Base-by-base conservation (phyloP, 2,888 invertebrate species). In the Drosophila formosana region DNA sequence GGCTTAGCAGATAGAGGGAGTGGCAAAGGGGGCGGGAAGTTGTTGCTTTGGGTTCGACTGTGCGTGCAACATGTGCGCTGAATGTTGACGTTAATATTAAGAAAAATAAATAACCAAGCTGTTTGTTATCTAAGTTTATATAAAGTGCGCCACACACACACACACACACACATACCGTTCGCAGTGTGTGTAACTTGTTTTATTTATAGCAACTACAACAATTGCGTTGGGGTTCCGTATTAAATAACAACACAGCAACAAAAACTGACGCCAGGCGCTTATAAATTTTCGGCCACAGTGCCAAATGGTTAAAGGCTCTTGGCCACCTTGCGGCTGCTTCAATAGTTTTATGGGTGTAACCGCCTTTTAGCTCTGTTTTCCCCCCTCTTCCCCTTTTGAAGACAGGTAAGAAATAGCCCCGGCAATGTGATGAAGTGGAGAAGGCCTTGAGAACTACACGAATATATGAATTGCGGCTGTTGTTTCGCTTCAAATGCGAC, bases 61-160 rank as follows among this genome's bases (percentile, higher is more conserved):
- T 86, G 88, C 88, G 88, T 86, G 86, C 86, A 86, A 86, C 86
- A 86, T 86, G 86, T 86, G 88, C 86, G 86, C 86, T 82, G 83
- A 88, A 86, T 88, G 88, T 86, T 86, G 88, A 86, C 86, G 86
- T 88, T 86, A 86, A 86, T 86, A 86, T 86, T 88, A 88, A 88
- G 83, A 86, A 76, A 86, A 86, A 86, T 88, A 86, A 88, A 86
- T 86, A 86, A 86, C 85, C 86, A 75, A 85, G 86, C 83, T 82
- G 88, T 85, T 88, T 85, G 85, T 81, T 85, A 88, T 85, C 85
- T 83, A 80, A 83, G 87, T 87, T 83, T 82, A 85, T 85, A 85
- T 88, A 85, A 85, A 85, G 77, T 84, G 71, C 73, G 61, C 65
- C 74, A 50, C 60, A 55, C 65, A 51, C 13, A 41, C 23, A 18